phyloP scores from a whole-genome alignment of 2,888 invertebrate species.

The Spilarctia lutea region DNA sequence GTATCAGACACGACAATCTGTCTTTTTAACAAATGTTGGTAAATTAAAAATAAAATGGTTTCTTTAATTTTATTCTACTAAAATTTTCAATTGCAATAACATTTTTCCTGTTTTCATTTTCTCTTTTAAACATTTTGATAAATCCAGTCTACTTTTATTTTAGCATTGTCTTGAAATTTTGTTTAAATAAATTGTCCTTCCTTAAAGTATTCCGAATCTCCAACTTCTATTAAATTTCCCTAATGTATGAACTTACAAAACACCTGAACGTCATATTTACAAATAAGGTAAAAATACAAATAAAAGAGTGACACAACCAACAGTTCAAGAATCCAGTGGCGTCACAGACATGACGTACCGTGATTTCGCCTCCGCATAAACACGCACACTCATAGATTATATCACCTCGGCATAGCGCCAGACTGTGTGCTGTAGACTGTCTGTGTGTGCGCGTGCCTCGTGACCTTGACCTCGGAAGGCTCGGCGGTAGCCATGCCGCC shows the following conservation, averaged over 20 bases:
- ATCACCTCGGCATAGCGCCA: background rate
- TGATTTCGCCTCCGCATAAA: background rate
- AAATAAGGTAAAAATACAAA: background rate
- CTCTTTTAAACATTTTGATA: background rate
- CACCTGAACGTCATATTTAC: conserved; percentile 10
- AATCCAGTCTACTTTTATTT: background rate
- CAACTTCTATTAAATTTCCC: conserved; percentile 5
- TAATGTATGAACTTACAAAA: conserved; percentile 7
- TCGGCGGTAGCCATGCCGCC: background rate
- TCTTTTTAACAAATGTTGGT: no score
- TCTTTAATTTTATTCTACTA: no score
- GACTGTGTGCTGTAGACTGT: background rate
- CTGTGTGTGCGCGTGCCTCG: background rate
- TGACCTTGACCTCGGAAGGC: conserved; percentile 15
- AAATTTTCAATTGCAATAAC: no score
- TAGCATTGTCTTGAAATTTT: background rate
- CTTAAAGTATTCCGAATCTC: background rate
- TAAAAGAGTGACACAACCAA: background rate
- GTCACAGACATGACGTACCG: conserved; percentile 1
- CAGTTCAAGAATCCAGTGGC: conserved; percentile 4
- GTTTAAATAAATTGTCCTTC: background rate
- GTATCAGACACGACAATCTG: no score
- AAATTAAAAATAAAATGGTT: no score
- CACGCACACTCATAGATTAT: conserved; percentile 2
- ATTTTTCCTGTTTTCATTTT: background rate